Evolutionary conservation across 2,113 vertebrate species (phyloP), one percentile per base, ranked within the genome.

Genomic region (Pipa parva): DNA sequence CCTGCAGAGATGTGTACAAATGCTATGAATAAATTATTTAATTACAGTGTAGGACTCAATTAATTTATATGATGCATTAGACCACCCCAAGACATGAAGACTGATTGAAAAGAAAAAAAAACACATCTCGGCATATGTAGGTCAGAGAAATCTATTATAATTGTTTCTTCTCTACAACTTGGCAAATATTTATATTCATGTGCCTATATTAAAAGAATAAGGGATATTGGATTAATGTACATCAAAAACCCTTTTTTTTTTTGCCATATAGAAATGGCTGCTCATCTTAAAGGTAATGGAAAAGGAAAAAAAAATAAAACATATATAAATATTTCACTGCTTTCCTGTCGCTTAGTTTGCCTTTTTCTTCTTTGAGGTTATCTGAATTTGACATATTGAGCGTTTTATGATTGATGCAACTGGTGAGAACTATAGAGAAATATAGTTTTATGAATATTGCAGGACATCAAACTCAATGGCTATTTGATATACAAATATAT

Each of bases 1-100:
- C 66, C 66, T 26, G 66, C 66, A 61, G 66, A 70, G 66, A 70
- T 70, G 66, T 70, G 66, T 70, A 70, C 66, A 70, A 70, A 70
- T 61, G 57, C 66, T 70, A 70, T 70, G 66, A 70, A 70, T 70
- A 70, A 70, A 70, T 70, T 70, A 70, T 70, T 70, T 70, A 70
- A 70, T 70, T 70, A 70, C 66, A 61, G 66, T 45, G 66, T 70
- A 61, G 66, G 33, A 70, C 66, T 70, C 66, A 70, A 70, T 70
- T 70, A 70, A 70, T 70, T 70, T 58, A 42, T 61, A 60, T 50
- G 58, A 70, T 54, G 36, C 26, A n/a, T 54, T 39, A 51, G 66
- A 70, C 66, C 66, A 70, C 66, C 66, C 66, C 60, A 70, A 70
- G 66, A 70, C 56, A 70, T 54, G 66, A 70, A 70, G 24, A 61